Evolutionary conservation across 2,113 vertebrate species (phyloP).

Genomic region (Charadrius vociferus): DNA sequence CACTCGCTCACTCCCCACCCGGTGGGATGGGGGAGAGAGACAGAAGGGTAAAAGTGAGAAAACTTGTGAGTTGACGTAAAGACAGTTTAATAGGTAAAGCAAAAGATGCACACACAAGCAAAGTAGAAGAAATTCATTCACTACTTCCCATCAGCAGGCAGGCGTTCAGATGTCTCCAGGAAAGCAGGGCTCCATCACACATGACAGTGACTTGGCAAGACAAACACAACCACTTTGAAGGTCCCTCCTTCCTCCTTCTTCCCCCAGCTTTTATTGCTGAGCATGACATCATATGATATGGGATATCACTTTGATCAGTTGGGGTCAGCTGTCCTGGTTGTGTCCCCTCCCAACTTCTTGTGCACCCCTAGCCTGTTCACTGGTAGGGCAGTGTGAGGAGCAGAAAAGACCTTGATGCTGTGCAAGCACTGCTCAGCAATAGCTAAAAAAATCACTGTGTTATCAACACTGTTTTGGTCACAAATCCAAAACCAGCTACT

Average conservation of each 20-base stretch:
- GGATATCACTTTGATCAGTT: not conserved
- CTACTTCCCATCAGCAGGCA: not conserved
- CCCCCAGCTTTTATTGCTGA: not conserved
- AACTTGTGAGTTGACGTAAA: fast-evolving
- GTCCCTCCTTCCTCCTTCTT: not conserved
- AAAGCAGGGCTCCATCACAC: fast-evolving
- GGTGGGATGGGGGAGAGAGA: not conserved
- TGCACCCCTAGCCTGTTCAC: not conserved
- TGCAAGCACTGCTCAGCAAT: not conserved
- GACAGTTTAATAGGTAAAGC: not conserved
- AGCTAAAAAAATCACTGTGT: not conserved
- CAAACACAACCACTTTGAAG: fast-evolving
- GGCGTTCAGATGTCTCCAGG: no score
- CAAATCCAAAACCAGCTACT: not conserved
- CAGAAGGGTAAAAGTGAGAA: not conserved
- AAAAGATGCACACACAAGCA: not conserved
- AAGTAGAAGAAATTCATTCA: not conserved
- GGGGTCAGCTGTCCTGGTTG: not conserved
- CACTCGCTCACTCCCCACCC: fast-evolving
- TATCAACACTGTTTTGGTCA: not conserved
- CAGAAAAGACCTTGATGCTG: not conserved
- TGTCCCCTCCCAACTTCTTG: not conserved
- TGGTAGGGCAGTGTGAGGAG: not conserved
- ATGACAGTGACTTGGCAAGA: fast-evolving
- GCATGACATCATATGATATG: fast-evolving